Evolutionary conservation across 2,797 vertebrate genomes (phyloP).

Genomic region (Tokudaia tokunoshimensis): DNA sequence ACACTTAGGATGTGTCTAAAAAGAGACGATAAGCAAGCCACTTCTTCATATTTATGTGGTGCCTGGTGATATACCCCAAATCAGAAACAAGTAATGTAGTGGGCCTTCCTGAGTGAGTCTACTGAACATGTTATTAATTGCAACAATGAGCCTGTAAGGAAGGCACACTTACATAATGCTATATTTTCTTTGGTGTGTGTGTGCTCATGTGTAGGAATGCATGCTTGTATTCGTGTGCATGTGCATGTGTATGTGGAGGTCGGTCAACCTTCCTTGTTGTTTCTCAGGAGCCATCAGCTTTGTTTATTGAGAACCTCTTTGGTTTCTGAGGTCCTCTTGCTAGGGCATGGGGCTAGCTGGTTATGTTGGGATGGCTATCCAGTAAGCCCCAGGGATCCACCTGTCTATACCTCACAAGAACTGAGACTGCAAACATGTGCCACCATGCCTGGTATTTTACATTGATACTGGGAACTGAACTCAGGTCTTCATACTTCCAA

Average conservation of each 20-base stretch:
- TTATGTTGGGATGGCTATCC: not conserved
- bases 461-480: not conserved
- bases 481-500: not conserved
- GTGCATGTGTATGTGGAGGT: not conserved
- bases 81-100: not conserved
- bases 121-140: not conserved
- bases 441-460: not conserved
- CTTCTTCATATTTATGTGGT: slow-evolving; percentile 13
- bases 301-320: not conserved
- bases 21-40: slow-evolving; percentile 20
- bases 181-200: not conserved
- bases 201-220: not conserved
- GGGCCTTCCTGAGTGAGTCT: not conserved
- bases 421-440: too few relatives aligned
- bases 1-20: slow-evolving; percentile 4
- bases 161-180: rapidly evolving
- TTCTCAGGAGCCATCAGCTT: not conserved
- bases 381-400: not conserved
- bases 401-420: not conserved
- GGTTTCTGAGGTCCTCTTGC: not conserved
- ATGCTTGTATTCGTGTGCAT: not conserved
- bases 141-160: not conserved
- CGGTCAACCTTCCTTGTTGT: not conserved
- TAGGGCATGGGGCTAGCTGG: not conserved
- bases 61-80: not conserved